Conservation (phyloP, 2,113 vertebrate genomes). For the Polypterus bichir region DNA sequence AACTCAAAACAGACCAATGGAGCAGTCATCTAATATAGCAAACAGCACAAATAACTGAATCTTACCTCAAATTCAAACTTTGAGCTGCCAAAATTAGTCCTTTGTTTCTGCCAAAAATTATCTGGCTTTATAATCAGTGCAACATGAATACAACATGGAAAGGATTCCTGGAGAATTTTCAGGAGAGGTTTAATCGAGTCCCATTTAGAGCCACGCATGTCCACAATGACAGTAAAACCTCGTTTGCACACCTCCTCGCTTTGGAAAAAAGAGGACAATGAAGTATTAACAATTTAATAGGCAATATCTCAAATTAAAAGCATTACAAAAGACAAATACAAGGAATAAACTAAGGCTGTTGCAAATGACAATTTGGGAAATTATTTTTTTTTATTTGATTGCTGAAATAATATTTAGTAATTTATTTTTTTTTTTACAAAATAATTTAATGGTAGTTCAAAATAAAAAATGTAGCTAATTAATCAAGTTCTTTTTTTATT, state of each 20-base stretch:
- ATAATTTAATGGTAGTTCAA: too few relatives aligned
- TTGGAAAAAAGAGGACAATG: conserved; percentile 26
- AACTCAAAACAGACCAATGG: too few relatives aligned
- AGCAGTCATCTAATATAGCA: neutral
- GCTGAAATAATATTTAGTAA: too few relatives aligned
- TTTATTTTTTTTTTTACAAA: too few relatives aligned
- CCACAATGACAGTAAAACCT: conserved; percentile 96
- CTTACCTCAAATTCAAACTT: conserved; percentile 97
- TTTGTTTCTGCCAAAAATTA: conserved; percentile 98
- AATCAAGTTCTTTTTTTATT: too few relatives aligned
- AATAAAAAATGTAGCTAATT: too few relatives aligned
- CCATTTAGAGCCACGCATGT: conserved; percentile 98
- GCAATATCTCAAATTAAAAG: neutral
- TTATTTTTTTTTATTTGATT: neutral
- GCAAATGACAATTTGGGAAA: neutral
- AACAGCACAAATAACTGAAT: neutral
- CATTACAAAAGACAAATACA: neutral
- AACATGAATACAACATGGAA: conserved; percentile 91
- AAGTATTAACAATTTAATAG: neutral
- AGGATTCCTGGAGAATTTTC: conserved; percentile 95
- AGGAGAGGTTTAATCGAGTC: conserved; percentile 95
- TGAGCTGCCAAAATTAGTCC: conserved; percentile 95
- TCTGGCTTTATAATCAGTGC: conserved; percentile 97
- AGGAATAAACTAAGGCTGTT: neutral
- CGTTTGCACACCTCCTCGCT: conserved; percentile 92